These are phyloP conservation scores for Heliothis subflexa DNA, from an alignment of 1,140 invertebrate species.

Conservation along the genomic window DNA sequence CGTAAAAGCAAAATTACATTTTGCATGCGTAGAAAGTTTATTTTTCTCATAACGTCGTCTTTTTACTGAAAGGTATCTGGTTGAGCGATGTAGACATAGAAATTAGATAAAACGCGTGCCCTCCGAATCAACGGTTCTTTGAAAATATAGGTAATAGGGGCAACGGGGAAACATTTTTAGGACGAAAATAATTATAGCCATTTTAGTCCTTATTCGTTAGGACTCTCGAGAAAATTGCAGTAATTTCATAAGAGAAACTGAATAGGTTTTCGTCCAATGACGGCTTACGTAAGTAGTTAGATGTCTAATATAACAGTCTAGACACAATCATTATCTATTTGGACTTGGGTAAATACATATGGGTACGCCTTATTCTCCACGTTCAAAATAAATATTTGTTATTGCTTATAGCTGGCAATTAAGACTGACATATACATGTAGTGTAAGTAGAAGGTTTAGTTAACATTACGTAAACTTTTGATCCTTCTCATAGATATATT, in stretches of 20 bases:
- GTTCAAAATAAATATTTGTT: too few relatives aligned
- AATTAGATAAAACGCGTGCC: constrained; percentile 43
- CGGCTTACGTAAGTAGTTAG: too few relatives aligned
- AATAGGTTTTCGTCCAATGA: too few relatives aligned
- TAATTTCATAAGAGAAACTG: background rate
- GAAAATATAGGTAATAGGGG: constrained; percentile 36
- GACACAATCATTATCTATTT: too few relatives aligned
- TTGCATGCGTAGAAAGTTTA: constrained; percentile 11
- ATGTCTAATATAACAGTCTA: too few relatives aligned
- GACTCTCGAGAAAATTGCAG: background rate
- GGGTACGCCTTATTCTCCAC: too few relatives aligned
- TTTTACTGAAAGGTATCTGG: constrained; percentile 34
- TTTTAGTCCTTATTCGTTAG: background rate
- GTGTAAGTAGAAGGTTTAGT: too few relatives aligned
- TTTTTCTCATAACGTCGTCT: constrained; percentile 20
- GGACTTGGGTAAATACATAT: too few relatives aligned
- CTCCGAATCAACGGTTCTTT: constrained; percentile 42
- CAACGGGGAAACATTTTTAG: constrained; percentile 2
- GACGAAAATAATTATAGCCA: constrained; percentile 9
- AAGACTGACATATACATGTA: too few relatives aligned
- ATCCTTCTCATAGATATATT: background rate
- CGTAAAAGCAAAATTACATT: background rate
- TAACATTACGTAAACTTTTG: too few relatives aligned
- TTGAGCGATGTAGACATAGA: constrained; percentile 35
- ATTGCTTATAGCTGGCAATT: too few relatives aligned